phyloP scores from a whole-genome alignment of 2,113 vertebrate species.

The Seriola quinqueradiata region DNA sequence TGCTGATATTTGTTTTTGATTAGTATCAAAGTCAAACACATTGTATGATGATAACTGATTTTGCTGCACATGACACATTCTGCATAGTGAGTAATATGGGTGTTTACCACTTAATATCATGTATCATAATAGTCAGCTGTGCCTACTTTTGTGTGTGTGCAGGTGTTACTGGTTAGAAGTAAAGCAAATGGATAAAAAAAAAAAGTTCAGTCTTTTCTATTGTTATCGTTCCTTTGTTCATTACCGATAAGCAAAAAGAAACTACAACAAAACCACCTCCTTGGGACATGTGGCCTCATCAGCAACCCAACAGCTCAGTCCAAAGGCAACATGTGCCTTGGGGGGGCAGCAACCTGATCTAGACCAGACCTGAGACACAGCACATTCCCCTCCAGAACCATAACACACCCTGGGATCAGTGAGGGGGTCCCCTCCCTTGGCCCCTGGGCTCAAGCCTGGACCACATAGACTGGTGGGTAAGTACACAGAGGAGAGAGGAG shows the following conservation, averaged over 20 bases:
- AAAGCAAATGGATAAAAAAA: background rate
- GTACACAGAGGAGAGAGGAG: conserved; percentile 32
- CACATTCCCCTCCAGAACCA: conserved; percentile 67
- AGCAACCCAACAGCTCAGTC: conserved; percentile 35
- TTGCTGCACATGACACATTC: background rate
- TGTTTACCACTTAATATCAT: conserved; percentile 12
- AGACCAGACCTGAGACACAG: conserved; percentile 69
- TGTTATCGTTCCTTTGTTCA: conserved; percentile 11
- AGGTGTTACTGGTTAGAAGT: background rate
- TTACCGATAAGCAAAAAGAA: conserved; percentile 27
- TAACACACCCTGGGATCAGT: conserved; percentile 68
- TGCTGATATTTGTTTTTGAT: conserved; percentile 8
- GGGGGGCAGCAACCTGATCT: conserved; percentile 67
- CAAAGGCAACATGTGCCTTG: conserved; percentile 61
- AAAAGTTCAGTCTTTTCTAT: background rate
- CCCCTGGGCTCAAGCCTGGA: conserved; percentile 34
- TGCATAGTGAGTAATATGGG: background rate
- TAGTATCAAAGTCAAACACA: conserved; percentile 24
- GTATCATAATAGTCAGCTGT: background rate
- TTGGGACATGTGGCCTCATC: conserved; percentile 29
- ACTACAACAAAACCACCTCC: conserved; percentile 15
- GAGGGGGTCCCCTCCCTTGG: conserved; percentile 34
- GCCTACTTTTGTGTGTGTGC: too few species aligned
- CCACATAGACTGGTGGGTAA: conserved; percentile 39
- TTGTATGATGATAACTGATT: background rate